Conservation (phyloP, 2,888 invertebrate species). For the Orchestes rusci region DNA sequence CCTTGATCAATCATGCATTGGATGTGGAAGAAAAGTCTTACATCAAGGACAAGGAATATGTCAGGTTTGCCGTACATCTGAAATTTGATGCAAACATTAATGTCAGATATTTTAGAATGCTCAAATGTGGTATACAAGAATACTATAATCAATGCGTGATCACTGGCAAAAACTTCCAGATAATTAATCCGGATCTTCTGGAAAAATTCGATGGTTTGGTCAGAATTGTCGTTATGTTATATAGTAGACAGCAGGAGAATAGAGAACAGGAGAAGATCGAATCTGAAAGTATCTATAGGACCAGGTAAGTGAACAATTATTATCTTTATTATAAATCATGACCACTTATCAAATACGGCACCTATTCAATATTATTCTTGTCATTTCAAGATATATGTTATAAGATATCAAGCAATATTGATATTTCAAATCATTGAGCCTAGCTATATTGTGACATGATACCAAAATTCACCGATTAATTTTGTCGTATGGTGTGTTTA, state of each 20-base stretch:
- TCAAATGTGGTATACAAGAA: slow-evolving; percentile 64
- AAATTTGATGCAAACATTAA: slow-evolving; percentile 1
- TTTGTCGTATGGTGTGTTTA: too few species aligned
- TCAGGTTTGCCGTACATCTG: slow-evolving; percentile 43
- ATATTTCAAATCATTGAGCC: too few species aligned
- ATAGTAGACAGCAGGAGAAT: slow-evolving; percentile 70
- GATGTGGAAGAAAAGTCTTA: slow-evolving; percentile 25
- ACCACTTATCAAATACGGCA: too few species aligned
- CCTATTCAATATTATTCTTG: too few species aligned
- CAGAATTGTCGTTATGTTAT: slow-evolving; percentile 57
- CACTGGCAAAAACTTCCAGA: slow-evolving; percentile 38
- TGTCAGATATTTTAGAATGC: slow-evolving; percentile 46
- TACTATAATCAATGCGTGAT: slow-evolving; percentile 58
- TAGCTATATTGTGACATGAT: too few species aligned
- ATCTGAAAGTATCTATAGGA: slow-evolving; percentile 70
- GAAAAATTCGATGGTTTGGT: slow-evolving; percentile 49
- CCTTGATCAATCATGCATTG: slow-evolving; percentile 30
- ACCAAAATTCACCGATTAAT: too few species aligned
- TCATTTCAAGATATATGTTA: too few species aligned
- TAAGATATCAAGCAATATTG: too few species aligned
- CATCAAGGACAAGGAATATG: slow-evolving; percentile 40
- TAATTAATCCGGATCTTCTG: slow-evolving; percentile 32
- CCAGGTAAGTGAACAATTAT: slow-evolving; percentile 53
- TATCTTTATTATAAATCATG: too few species aligned
- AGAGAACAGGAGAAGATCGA: slow-evolving; percentile 61